Percentiles rank a stretch among this genome's conserved stretches.
These are phyloP conservation scores for Microtus ochrogaster DNA, from an alignment of 2,113 vertebrate species.

Conservation along the genomic window DNA sequence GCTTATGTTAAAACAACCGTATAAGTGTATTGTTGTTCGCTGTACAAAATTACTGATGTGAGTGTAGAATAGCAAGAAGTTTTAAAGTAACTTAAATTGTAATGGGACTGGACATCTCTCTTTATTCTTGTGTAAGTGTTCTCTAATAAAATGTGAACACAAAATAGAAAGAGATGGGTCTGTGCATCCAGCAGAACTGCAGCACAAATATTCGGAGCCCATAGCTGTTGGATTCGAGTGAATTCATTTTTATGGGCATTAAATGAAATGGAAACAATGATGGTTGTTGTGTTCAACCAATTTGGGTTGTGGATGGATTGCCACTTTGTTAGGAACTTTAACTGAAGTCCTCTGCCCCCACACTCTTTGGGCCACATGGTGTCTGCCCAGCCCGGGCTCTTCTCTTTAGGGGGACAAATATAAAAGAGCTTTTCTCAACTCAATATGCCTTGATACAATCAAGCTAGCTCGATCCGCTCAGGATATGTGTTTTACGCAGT, in stretches of 20 bases:
- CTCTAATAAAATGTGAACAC: constrained; percentile 47
- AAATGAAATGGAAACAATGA: constrained; percentile 71
- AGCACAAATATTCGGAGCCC: constrained; percentile 44
- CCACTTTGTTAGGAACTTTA: constrained; percentile 53
- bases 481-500: not conserved
- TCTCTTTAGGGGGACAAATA: not conserved
- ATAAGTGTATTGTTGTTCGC: not conserved
- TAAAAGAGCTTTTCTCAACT: not conserved
- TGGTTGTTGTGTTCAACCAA: constrained; percentile 51
- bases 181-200: not conserved
- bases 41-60: constrained; percentile 24
- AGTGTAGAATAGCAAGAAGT: constrained; percentile 41
- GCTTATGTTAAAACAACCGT: constrained; percentile 16
- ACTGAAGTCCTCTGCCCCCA: not conserved
- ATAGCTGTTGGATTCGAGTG: constrained; percentile 47
- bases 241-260: constrained; percentile 63
- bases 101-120: constrained; percentile 7
- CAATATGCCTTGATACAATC: not conserved
- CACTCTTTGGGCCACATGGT: not conserved
- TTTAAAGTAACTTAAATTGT: constrained; percentile 56
- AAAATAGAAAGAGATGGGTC: not conserved
- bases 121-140: constrained; percentile 43
- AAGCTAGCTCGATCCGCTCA: not conserved
- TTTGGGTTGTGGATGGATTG: constrained; percentile 53
- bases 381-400: not conserved